phyloP scores from a whole-genome alignment of 2,113 vertebrate species.

The Scatophagus argus region DNA sequence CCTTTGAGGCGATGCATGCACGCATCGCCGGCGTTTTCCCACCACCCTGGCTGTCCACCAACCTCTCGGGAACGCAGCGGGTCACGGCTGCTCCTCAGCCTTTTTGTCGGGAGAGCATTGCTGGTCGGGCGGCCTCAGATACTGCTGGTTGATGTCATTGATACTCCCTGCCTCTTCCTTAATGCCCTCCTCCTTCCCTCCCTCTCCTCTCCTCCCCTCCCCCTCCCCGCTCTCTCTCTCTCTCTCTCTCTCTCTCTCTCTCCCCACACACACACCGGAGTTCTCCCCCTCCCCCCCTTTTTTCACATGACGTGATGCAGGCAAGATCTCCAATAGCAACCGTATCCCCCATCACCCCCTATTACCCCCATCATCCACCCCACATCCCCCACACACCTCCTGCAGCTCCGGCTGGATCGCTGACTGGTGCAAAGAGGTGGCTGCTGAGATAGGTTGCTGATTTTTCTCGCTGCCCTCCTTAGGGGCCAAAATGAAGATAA shows the following conservation, averaged over 20 bases:
- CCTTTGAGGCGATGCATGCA: slow-evolving; percentile 66
- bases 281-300: slow-evolving; percentile 20
- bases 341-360: slow-evolving; percentile 72
- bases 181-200: slow-evolving; percentile 72
- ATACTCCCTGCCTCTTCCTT: slow-evolving; percentile 77
- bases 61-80: slow-evolving; percentile 53
- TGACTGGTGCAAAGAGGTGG: slow-evolving; percentile 64
- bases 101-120: slow-evolving; percentile 70
- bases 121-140: slow-evolving; percentile 71
- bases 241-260: slow-evolving; percentile 28
- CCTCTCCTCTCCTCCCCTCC: slow-evolving; percentile 15
- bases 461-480: slow-evolving; percentile 43
- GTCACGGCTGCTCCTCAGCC: slow-evolving; percentile 69
- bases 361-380: slow-evolving; percentile 63
- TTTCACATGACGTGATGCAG: slow-evolving; percentile 81
- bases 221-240: slow-evolving; percentile 9
- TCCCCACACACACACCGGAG: slow-evolving; percentile 53
- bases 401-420: slow-evolving; percentile 51
- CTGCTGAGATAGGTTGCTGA: slow-evolving; percentile 45
- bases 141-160: slow-evolving; percentile 80
- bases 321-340: slow-evolving; percentile 82
- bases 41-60: slow-evolving; percentile 22
- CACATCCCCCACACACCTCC: slow-evolving; percentile 2
- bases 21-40: slow-evolving; percentile 59
- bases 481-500: slow-evolving; percentile 65